A percentile compares a stretch with the other conserved stretches of the same genome.
phyloP scores from a whole-genome alignment of 2,888 invertebrate species.

The Himalopsyche japonica region DNA sequence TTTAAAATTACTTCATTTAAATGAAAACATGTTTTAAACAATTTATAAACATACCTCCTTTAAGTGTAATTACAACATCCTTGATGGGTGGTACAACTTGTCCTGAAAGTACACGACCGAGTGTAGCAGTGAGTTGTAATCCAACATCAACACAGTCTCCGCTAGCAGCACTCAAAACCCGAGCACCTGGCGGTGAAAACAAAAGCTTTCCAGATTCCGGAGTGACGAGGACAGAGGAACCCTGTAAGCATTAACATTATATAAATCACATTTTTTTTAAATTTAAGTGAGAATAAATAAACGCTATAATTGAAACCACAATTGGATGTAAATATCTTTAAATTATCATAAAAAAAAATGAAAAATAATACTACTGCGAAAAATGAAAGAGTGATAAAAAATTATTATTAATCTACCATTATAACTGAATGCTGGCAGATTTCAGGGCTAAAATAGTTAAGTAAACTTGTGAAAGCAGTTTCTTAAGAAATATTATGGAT shows the following conservation, averaged over 20 bases:
- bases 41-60: slow-evolving; percentile 46
- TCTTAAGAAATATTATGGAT: too few relatives aligned
- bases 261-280: not conserved
- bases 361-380: not conserved
- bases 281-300: too few relatives aligned
- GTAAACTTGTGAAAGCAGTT: too few relatives aligned
- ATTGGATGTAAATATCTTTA: too few relatives aligned
- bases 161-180: slow-evolving; percentile 64
- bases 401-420: too few relatives aligned
- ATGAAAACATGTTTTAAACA: too few relatives aligned
- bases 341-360: not conserved
- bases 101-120: slow-evolving; percentile 70
- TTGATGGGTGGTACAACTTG: slow-evolving; percentile 65
- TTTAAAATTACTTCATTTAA: too few relatives aligned
- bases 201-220: slow-evolving; percentile 74
- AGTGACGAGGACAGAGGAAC: slow-evolving; percentile 62
- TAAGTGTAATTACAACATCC: slow-evolving; percentile 62
- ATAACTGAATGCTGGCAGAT: too few relatives aligned
- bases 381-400: too few relatives aligned
- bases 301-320: too few relatives aligned
- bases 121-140: slow-evolving; percentile 63
- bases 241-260: slow-evolving; percentile 47
- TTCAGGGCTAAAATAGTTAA: too few relatives aligned
- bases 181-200: slow-evolving; percentile 69
- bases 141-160: slow-evolving; percentile 70